Base-by-base conservation (phyloP, 2,888 invertebrate genomes). In the Latrodectus hesperus region DNA sequence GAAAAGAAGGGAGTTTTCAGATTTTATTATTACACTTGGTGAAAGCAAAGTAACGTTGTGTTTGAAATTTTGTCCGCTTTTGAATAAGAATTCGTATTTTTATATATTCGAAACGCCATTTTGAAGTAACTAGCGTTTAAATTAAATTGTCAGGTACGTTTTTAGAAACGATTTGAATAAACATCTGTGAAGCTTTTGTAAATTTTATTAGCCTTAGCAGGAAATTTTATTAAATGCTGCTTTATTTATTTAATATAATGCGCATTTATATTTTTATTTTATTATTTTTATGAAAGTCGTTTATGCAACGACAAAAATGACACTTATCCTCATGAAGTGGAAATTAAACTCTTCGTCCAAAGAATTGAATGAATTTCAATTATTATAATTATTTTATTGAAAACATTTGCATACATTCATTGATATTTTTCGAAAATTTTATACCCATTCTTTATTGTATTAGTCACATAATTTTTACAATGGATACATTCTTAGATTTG, bases 21-120 rank as follows among this genome's bases (percentile, higher is more conserved):
- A 87, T 76, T 72, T 87, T 77, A 77, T 87, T 81, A 87, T 87
- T 81, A 71, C 80, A 71, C 74, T 60, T 70, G 68, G 38, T 72
- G 72, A 55, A 67, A 75, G 49, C 49, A 64, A 16, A 64, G 55
- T 75, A 38, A 38, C 49, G 76, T 72, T 78, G 26, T 84, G 75
- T 82, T 82, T 82, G 68, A 70, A 67, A 75, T 70, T 75, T 49
- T 74, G 17, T 75, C 70, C 9, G 73, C 26, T 73, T 38, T 64
- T 64, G 74, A 86, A 81, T 77, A 22, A 74, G 16, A 9, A 17
- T 51, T 55, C 26, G 75, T 67, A 76, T 87, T 87, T 87, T 82
- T 82, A 70, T 75, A 38, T 38, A 64, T 73, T n/a, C 51, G 51
- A 52, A 72, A 16, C 9, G n/a, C 26, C 38, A 14, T 49, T 72